phyloP scores from a whole-genome alignment of 2,113 vertebrate species.

The Vulpes vulpes region DNA sequence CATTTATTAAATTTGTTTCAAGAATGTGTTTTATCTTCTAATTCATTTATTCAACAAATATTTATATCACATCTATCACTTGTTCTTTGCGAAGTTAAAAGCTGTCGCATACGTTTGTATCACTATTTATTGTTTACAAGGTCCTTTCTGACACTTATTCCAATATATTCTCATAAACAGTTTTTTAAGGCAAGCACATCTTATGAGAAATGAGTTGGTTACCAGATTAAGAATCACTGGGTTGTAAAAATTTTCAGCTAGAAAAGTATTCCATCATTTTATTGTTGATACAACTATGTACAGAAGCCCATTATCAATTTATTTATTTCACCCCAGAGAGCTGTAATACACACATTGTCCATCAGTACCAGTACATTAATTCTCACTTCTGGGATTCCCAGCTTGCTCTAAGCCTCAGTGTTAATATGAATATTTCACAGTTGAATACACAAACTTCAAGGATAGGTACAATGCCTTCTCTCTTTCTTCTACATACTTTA shows the following conservation, averaged over 20 bases:
- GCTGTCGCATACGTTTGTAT: constrained; percentile 42
- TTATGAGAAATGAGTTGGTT: constrained; percentile 53
- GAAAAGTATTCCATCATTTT: constrained; percentile 57
- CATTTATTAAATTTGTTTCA: constrained; percentile 45
- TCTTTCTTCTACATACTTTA: constrained; percentile 5
- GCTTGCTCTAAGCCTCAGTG: constrained; percentile 44
- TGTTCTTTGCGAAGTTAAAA: constrained; percentile 13
- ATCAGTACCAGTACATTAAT: constrained; percentile 73
- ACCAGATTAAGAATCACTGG: constrained; percentile 67
- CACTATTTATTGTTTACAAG: constrained; percentile 48
- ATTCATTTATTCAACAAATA: constrained; percentile 65
- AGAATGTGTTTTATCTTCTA: constrained; percentile 31
- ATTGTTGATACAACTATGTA: constrained; percentile 66
- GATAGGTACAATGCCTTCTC: neutral
- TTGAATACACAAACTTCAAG: constrained; percentile 56
- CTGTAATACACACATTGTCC: constrained; percentile 65
- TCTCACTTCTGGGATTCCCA: constrained; percentile 57
- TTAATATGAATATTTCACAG: constrained; percentile 67
- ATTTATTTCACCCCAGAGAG: constrained; percentile 72
- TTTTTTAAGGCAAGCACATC: constrained; percentile 42
- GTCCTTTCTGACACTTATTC: constrained; percentile 54
- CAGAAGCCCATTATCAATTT: constrained; percentile 67
- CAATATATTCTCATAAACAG: constrained; percentile 48
- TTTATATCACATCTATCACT: neutral
- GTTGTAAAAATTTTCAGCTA: constrained; percentile 69